A percentile compares a stretch with the other conserved stretches of the same genome.
Evolutionary conservation across 2,888 invertebrate genomes (phyloP).

Genomic region (Xylophagus ater): DNA sequence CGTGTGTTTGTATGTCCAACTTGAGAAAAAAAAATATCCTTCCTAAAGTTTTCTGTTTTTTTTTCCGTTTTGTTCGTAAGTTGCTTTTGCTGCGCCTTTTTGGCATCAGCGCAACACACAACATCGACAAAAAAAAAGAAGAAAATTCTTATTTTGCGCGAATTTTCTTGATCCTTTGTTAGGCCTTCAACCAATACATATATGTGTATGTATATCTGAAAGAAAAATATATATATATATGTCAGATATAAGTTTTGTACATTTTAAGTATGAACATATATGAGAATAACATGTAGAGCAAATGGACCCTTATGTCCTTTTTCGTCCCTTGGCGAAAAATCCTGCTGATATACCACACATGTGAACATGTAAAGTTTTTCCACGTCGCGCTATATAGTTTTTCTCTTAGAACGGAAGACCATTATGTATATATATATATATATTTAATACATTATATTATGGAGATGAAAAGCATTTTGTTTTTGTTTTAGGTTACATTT

Average conservation of each 20-base stretch:
- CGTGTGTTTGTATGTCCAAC: neutral
- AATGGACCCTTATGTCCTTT: constrained; percentile 12
- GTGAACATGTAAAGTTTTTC: constrained; percentile 14
- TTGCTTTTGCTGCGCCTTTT: too few relatives aligned
- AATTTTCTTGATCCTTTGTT: constrained; percentile 11
- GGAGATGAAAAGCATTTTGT: constrained; percentile 10
- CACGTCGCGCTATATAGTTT: constrained; percentile 12
- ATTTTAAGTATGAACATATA: constrained; percentile 8
- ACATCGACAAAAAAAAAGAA: constrained; percentile 1
- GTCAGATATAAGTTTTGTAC: neutral
- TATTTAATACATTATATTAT: too few relatives aligned
- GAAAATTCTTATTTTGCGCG: constrained; percentile 9
- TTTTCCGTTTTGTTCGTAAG: too few relatives aligned
- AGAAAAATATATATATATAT: constrained; percentile 5
- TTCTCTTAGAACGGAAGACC: constrained; percentile 7
- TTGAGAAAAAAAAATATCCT: neutral
- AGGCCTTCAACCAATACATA: too few relatives aligned
- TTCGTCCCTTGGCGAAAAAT: constrained; percentile 12
- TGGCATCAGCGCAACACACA: neutral
- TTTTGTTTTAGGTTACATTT: constrained; percentile 17
- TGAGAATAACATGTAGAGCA: constrained; percentile 1
- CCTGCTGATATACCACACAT: constrained; percentile 15
- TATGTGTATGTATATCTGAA: neutral
- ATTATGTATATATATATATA: too few relatives aligned
- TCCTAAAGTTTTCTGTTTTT: too few relatives aligned